phyloP scores from a whole-genome alignment of 2,113 vertebrate species.

The Plectropomus leopardus region DNA sequence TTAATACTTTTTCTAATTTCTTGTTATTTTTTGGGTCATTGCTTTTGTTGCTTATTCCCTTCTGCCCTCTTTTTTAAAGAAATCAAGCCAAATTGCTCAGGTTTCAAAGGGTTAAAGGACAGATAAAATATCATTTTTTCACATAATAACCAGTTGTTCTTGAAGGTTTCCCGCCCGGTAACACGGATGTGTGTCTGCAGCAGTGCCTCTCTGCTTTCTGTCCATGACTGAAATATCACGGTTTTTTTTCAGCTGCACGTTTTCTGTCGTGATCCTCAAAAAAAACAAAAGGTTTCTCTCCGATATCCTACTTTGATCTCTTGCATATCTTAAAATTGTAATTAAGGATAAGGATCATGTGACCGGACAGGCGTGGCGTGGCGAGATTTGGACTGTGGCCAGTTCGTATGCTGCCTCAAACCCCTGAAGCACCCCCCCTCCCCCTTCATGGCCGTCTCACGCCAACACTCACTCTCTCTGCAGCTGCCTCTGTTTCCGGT shows the following conservation, averaged over 20 bases:
- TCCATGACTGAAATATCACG: constrained; percentile 62
- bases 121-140: constrained; percentile 58
- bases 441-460: constrained; percentile 11
- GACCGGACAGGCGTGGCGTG: constrained; percentile 5
- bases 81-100: too few species aligned
- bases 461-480: constrained; percentile 24
- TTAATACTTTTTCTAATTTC: too few species aligned
- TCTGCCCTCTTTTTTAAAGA: too few species aligned
- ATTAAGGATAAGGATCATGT: constrained; percentile 46
- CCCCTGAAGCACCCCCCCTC: constrained; percentile 1
- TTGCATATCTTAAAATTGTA: constrained; percentile 81
- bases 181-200: constrained; percentile 61
- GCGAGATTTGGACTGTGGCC: constrained; percentile 28
- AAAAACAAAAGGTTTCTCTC: constrained; percentile 25
- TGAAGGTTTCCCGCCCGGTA: constrained; percentile 24
- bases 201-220: constrained; percentile 74
- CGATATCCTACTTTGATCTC: constrained; percentile 47
- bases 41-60: too few species aligned
- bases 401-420: constrained; percentile 64
- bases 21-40: too few species aligned
- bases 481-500: constrained; percentile 35
- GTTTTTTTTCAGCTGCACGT: constrained; percentile 50
- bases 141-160: constrained; percentile 13
- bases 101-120: too few species aligned
- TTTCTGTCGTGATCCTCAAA: constrained; percentile 55